Evolutionary conservation across 2,888 invertebrate species (phyloP), one percentile per base, ranked within the genome.

Genomic region (Carcina quercana): DNA sequence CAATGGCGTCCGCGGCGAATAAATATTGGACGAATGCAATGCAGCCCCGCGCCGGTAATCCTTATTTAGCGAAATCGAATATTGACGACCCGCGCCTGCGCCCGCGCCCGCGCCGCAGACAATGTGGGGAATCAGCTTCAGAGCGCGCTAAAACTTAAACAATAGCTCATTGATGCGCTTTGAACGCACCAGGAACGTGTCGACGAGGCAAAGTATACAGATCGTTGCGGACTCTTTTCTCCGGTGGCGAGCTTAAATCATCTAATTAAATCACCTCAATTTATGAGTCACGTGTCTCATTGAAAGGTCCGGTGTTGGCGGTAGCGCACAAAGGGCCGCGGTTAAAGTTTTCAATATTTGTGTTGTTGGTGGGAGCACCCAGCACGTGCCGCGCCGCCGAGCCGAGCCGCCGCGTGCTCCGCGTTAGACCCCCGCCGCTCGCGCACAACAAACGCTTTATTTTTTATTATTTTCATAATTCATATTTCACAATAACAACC

Each of bases 391-490:
- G 46, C 37, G 32, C 22, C 44, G 68, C 11, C 10, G 12, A 24
- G 24, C 82, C 80, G 82, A 74, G 80, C 58, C 66, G 71, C 54
- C 82, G 68, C 83, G 82, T 79, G 83, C 47, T 69, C 22, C 63
- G 67, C 51, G 66, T 80, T 76, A 78, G 62, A 56, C 78, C 74
- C 76, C 79, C 64, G 62, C 62, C 45, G 67, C 53, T 56, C 52
- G 47, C 42, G 24, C 24, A 25, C 20, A 28, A 7, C 40, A 53
- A 56, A 47, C 68, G 65, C 57, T 74, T 69, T 70, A 78, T 72
- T 82, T 82, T 82, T 82, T 82, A 83, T 79, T 79, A 82, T 82
- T 80, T 83, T 80, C 79, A 80, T 80, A 80, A 79, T 82, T 83
- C 80, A 82, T 71, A 70, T 76, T 79, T 78, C 78, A 79, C 78